These are phyloP conservation scores for Drosophila nigromelanica DNA, from an alignment of 1,140 invertebrate species.

Conservation along the genomic window DNA sequence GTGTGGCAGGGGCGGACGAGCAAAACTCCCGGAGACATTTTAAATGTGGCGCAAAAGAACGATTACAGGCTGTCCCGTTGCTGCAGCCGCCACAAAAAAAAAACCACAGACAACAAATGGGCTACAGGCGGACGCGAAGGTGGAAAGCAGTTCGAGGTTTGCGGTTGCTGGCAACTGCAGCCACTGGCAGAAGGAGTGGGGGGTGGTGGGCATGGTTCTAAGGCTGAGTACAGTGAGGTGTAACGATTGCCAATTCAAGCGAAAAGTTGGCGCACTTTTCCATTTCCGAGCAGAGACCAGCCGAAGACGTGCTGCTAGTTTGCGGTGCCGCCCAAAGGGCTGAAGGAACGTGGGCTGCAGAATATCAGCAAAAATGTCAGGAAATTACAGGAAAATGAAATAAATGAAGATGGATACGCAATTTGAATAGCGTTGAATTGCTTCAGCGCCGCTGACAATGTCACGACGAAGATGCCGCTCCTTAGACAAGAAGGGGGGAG, in stretches of 20 bases:
- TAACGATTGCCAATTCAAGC: constrained; percentile 78
- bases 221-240: constrained; percentile 48
- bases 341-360: constrained; percentile 28
- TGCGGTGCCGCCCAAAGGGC: constrained; percentile 3
- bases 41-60: constrained; percentile 81
- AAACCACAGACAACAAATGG: constrained; percentile 56
- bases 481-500: background rate
- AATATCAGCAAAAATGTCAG: constrained; percentile 76
- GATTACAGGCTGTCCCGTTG: constrained; percentile 77
- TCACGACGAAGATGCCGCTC: background rate
- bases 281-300: constrained; percentile 64
- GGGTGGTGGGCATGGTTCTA: background rate
- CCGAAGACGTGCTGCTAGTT: constrained; percentile 58
- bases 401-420: constrained; percentile 82
- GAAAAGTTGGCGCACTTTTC: constrained; percentile 82
- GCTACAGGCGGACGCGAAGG: background rate
- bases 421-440: constrained; percentile 78
- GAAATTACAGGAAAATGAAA: constrained; percentile 83
- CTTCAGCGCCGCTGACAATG: constrained; percentile 63
- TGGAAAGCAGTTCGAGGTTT: background rate
- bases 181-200: constrained; percentile 14
- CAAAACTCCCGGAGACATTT: constrained; percentile 76
- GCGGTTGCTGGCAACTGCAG: constrained; percentile 40
- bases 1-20: constrained; percentile 18
- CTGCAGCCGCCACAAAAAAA: constrained; percentile 66